Base-by-base conservation (phyloP, 2,797 vertebrate species). In the Diplodus puntazzo region DNA sequence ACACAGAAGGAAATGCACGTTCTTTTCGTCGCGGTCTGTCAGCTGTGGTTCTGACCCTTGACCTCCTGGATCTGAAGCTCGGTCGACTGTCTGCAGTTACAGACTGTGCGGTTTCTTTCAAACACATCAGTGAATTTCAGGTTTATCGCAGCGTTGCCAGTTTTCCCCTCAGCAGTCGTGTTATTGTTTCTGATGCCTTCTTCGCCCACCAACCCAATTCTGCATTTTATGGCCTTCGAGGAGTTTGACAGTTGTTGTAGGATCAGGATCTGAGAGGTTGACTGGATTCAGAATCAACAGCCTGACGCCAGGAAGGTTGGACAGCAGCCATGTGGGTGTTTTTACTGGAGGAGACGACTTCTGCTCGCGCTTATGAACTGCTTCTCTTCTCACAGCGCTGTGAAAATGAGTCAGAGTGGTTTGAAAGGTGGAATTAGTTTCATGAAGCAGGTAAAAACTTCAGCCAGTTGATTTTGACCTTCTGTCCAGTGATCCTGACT, bases 161-260 rank as follows among this genome's bases (percentile, higher is more conserved):
- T 68, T 81, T 78, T 79, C 68, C 67, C 66, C 66, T n/a, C 69
- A 1, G 18, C 25, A 7, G 43, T 23, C 30, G 2, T 80, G 4
- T 84, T 85, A 65, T 85, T 88, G 76, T 88, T 87, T 75, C 77
- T 63, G 66, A 27, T 83, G 70, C 83, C 84, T 76, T 84, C 68
- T 50, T 71, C n/a, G 8, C 83, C 84, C 83, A 71, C 57, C 72
- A 11, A 5, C 75, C 64, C 39, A 0, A 45, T n/a, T 60, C 62
- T 65, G 81, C 54, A 12, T 63, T 73, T 85, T 58, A 72, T 50
- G 75, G 61, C 63, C 71, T 27, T 45, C 1, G 16, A 23, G 42
- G 59, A 73, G 65, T 67, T 81, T 48, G 55, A 48, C 52, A 43
- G 66, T 57, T 25, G 62, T 21, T 52, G 66, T 74, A 27, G 90